A percentile compares a stretch with the other conserved stretches of the same genome.
Evolutionary conservation across 2,113 vertebrate species (phyloP).

Genomic region (Caretta caretta): DNA sequence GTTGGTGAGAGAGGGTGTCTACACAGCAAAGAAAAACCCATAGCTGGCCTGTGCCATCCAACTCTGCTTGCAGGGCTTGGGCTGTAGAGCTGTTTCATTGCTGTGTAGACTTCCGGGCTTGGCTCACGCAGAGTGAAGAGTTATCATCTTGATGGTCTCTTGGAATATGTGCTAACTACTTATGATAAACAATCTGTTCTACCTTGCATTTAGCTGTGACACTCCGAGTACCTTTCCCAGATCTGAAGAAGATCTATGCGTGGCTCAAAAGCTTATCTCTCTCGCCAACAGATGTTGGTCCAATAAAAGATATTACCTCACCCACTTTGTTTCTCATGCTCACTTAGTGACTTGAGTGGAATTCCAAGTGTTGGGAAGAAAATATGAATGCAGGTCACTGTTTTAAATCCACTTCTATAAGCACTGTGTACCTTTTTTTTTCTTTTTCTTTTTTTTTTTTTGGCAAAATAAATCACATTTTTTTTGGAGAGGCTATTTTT

Average conservation of each 20-base stretch:
- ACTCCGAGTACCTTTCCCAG: not conserved
- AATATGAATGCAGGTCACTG: not conserved
- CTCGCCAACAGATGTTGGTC: not conserved
- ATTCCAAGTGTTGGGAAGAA: not conserved
- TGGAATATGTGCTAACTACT: not conserved
- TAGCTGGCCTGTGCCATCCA: not conserved
- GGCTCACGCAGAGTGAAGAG: not conserved
- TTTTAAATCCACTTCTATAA: not conserved
- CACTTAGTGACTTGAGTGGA: not conserved
- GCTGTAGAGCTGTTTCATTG: not conserved
- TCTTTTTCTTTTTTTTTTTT: too few species aligned
- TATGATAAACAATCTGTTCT: not conserved
- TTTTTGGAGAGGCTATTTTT: not conserved
- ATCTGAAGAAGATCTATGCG: not conserved
- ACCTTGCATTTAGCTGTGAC: not conserved
- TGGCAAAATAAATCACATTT: not conserved
- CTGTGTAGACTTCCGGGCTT: not conserved
- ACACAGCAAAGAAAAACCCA: not conserved
- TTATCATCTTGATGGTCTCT: not conserved
- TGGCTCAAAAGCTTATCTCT: not conserved
- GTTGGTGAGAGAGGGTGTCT: not conserved
- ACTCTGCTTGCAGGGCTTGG: not conserved
- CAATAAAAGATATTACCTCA: not conserved
- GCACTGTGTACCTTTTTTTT: too few species aligned
- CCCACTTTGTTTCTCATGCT: not conserved